phyloP scores from a whole-genome alignment of 2,888 invertebrate genomes.

The Clostera curtula region DNA sequence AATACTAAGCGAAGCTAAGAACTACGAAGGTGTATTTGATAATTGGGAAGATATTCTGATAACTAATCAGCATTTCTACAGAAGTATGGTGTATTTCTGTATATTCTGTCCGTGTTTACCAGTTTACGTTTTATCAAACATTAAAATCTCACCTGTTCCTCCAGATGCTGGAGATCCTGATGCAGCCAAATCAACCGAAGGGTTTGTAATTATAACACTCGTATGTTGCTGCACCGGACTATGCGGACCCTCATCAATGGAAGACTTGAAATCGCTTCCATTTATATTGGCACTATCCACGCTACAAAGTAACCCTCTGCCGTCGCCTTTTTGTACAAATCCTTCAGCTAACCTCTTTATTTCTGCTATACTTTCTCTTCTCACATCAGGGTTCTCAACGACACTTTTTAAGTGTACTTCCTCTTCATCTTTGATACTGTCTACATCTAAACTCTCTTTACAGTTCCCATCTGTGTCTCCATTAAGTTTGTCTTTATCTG shows the following conservation, averaged over 20 bases:
- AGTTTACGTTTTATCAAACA: no score
- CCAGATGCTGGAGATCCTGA: constrained; percentile 62
- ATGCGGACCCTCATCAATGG: constrained; percentile 44
- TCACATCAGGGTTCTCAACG: constrained; percentile 63
- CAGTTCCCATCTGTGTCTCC: constrained; percentile 74
- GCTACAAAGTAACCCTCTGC: constrained; percentile 57
- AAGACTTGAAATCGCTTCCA: constrained; percentile 49
- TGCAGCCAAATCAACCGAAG: constrained; percentile 78
- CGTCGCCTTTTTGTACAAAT: constrained; percentile 68
- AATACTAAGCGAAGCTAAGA: no score
- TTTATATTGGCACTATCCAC: constrained; percentile 61
- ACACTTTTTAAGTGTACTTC: constrained; percentile 57
- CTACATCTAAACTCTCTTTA: constrained; percentile 51
- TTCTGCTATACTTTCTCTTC: constrained; percentile 64
- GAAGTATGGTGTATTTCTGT: no score
- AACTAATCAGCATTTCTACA: no score
- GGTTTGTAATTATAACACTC: constrained; percentile 82
- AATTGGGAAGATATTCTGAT: no score
- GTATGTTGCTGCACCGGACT: constrained; percentile 62
- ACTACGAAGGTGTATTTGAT: no score
- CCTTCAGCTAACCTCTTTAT: constrained; percentile 65
- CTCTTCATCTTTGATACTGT: constrained; percentile 48
- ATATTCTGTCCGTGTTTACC: no score
- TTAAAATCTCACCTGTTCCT: constrained; percentile 45
- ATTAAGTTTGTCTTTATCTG: constrained; percentile 59